Evolutionary conservation across 1,140 invertebrate species (phyloP).

Genomic region (Metopolophium dirhodum): DNA sequence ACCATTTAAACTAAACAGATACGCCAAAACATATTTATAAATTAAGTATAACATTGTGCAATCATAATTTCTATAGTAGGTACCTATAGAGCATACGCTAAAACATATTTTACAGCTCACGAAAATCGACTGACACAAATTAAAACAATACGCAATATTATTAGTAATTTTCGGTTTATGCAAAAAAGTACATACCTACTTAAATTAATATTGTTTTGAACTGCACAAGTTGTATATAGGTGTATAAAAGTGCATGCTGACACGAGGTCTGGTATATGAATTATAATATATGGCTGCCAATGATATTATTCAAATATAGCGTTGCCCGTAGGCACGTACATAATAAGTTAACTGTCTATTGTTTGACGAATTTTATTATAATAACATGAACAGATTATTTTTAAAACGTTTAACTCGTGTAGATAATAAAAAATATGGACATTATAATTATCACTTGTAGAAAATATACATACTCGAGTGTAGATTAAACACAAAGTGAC

Average conservation of each 20-base stretch:
- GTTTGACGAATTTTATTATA: background rate
- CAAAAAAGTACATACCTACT: background rate
- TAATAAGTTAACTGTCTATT: constrained; percentile 8
- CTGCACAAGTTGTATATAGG: background rate
- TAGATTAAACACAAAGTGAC: background rate
- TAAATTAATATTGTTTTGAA: background rate
- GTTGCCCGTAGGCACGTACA: background rate
- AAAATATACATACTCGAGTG: background rate
- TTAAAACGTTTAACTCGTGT: background rate
- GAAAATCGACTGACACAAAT: background rate
- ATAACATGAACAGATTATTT: background rate
- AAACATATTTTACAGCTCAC: background rate
- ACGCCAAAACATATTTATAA: background rate
- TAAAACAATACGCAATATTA: background rate
- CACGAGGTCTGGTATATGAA: background rate
- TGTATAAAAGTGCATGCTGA: background rate
- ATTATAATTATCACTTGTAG: background rate
- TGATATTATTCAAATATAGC: background rate
- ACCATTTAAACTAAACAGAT: background rate
- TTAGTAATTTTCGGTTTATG: background rate
- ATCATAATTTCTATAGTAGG: background rate
- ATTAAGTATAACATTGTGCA: background rate
- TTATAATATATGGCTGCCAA: background rate
- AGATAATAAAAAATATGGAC: background rate
- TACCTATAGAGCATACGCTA: background rate